Percentiles rank a stretch among this genome's conserved stretches.
Evolutionary conservation across 2,113 vertebrate species (phyloP).

Genomic region (Halichoerus grypus): DNA sequence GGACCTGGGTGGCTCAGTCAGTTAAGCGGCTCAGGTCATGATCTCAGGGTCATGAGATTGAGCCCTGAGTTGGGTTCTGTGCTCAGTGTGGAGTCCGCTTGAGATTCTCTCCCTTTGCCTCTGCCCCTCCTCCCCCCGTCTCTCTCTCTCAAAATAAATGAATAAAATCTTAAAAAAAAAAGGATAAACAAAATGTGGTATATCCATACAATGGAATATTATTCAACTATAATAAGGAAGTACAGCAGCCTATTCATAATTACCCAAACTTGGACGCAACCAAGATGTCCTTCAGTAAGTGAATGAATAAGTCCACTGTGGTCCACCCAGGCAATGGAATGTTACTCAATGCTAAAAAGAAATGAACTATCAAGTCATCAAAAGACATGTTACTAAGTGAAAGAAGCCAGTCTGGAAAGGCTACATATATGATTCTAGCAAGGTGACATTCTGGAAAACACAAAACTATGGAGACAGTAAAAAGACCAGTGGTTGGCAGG

Average conservation of each 20-base stretch:
- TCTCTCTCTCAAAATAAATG: neutral
- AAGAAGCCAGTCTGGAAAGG: neutral
- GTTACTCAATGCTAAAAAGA: neutral
- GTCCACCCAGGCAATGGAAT: neutral
- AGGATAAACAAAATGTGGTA: neutral
- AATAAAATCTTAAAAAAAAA: neutral
- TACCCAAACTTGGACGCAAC: neutral
- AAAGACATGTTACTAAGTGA: neutral
- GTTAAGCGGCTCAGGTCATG: neutral
- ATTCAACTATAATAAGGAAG: neutral
- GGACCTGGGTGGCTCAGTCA: neutral
- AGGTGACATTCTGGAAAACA: neutral
- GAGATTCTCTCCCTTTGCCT: neutral
- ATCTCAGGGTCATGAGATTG: neutral
- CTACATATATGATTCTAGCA: neutral
- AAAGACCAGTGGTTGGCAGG: neutral
- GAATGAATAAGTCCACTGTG: neutral
- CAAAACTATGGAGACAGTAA: neutral
- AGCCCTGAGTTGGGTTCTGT: neutral
- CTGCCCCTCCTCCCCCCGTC: neutral
- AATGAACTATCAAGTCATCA: neutral
- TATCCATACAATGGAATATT: neutral
- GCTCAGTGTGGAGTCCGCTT: neutral
- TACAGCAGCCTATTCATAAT: neutral
- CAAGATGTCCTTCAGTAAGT: neutral